These are phyloP conservation scores for Lepidurus apus DNA, from an alignment of 1,140 invertebrate genomes.

Conservation along the genomic window DNA sequence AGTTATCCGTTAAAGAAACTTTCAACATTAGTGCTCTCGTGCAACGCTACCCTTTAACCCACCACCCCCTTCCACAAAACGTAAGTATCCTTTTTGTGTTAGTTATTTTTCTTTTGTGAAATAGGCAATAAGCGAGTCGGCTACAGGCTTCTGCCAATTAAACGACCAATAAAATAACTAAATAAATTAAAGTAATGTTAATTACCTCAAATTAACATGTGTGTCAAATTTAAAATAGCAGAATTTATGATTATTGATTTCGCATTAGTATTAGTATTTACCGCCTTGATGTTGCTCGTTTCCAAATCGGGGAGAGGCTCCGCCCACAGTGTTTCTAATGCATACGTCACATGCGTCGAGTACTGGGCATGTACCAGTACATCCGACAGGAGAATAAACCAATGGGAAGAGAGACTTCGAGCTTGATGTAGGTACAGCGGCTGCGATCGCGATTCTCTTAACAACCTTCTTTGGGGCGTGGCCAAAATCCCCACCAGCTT, in stretches of 20 bases:
- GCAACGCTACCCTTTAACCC: no score
- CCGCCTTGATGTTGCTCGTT: constrained; percentile 47
- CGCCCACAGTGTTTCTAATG: constrained; percentile 71
- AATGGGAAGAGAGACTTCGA: constrained; percentile 59
- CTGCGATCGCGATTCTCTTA: constrained; percentile 67
- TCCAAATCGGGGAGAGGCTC: constrained; percentile 56
- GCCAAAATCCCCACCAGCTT: constrained; percentile 45
- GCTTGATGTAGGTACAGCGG: constrained; percentile 57
- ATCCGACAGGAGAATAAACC: constrained; percentile 70
- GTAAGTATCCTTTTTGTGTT: no score
- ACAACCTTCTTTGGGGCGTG: constrained; percentile 61
- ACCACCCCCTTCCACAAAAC: no score
- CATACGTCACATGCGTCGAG: constrained; percentile 54
- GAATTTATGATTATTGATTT: not conserved
- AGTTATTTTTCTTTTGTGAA: no score
- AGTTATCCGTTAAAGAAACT: no score
- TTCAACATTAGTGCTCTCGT: no score
- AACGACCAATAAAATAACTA: no score
- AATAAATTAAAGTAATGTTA: no score
- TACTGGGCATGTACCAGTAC: constrained; percentile 64
- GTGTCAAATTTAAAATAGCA: not conserved
- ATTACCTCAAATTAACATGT: not conserved
- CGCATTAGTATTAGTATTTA: constrained; percentile 23
- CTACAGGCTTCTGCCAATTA: no score
- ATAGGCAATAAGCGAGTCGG: no score